A percentile compares a stretch with the other conserved stretches of the same genome.
These are phyloP conservation scores for Alectura lathami DNA, from an alignment of 2,113 vertebrate species.

Conservation along the genomic window DNA sequence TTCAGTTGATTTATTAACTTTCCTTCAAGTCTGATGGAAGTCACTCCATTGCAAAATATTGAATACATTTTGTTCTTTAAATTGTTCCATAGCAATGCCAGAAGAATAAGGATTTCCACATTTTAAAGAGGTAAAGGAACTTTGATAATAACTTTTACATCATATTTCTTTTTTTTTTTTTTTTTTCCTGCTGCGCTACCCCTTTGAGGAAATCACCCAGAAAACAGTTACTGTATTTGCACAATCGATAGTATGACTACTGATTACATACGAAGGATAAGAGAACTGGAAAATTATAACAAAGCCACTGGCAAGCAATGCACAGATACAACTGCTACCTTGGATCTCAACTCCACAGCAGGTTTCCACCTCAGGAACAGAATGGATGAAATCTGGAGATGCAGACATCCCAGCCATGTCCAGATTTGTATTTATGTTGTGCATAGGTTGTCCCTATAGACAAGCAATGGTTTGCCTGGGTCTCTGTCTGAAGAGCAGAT, in stretches of 20 bases:
- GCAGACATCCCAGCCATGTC: not conserved
- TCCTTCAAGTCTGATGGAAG: conserved; percentile 56
- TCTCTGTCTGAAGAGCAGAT: not conserved
- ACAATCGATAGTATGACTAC: not conserved
- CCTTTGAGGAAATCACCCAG: not conserved
- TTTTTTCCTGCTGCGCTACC: not conserved
- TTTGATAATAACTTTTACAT: not conserved
- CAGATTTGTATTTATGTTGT: not conserved
- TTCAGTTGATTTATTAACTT: conserved; percentile 78
- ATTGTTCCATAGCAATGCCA: conserved; percentile 19
- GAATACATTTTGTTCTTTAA: conserved; percentile 47
- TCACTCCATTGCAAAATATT: conserved; percentile 51
- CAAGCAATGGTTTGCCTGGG: not conserved
- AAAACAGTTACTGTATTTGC: not conserved
- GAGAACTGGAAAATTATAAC: not conserved
- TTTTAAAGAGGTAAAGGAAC: conserved; percentile 51
- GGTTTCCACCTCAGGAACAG: not conserved
- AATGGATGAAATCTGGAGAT: not conserved
- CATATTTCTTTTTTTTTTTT: not conserved
- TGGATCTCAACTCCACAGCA: not conserved
- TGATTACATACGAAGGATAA: not conserved
- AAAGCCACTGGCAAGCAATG: not conserved
- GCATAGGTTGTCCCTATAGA: not conserved
- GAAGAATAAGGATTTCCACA: conserved; percentile 4
- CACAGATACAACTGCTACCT: not conserved